A percentile compares a stretch with the other conserved stretches of the same genome.
phyloP scores from a whole-genome alignment of 1,140 invertebrate species.

The Whitmania pigra region DNA sequence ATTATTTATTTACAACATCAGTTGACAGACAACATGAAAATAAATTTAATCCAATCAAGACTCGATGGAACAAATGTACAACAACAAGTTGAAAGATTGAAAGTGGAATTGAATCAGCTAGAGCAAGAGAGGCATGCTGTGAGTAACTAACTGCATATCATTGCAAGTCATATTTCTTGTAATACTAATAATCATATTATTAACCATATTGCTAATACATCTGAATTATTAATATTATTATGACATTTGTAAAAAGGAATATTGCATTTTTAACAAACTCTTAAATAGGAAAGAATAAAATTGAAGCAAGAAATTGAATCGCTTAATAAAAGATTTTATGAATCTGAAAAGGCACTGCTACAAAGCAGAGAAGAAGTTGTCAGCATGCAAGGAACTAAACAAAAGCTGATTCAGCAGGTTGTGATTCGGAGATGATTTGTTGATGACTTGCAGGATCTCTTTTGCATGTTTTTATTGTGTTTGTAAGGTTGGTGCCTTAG shows the following conservation, averaged over 20 bases:
- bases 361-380: background rate
- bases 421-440: too few relatives aligned
- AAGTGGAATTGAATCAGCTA: background rate
- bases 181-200: background rate
- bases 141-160: background rate
- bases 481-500: too few relatives aligned
- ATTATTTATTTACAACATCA: background rate
- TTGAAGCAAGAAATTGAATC: slow-evolving; percentile 2
- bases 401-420: too few relatives aligned
- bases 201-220: background rate
- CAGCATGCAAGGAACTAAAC: too few relatives aligned
- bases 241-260: background rate
- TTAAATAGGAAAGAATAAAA: background rate
- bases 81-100: slow-evolving; percentile 1
- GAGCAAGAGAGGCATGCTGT: slow-evolving; percentile 1
- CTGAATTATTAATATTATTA: background rate
- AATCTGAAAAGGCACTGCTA: background rate
- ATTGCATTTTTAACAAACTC: background rate
- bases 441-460: too few relatives aligned
- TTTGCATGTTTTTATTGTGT: too few relatives aligned
- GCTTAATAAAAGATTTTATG: background rate
- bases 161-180: background rate
- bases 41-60: slow-evolving; percentile 11
- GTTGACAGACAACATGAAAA: slow-evolving; percentile 9
- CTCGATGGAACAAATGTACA: background rate